Percentiles rank a stretch among this genome's conserved stretches.
Evolutionary conservation across 1,140 invertebrate species (phyloP).

Genomic region (Colletes latitarsis): DNA sequence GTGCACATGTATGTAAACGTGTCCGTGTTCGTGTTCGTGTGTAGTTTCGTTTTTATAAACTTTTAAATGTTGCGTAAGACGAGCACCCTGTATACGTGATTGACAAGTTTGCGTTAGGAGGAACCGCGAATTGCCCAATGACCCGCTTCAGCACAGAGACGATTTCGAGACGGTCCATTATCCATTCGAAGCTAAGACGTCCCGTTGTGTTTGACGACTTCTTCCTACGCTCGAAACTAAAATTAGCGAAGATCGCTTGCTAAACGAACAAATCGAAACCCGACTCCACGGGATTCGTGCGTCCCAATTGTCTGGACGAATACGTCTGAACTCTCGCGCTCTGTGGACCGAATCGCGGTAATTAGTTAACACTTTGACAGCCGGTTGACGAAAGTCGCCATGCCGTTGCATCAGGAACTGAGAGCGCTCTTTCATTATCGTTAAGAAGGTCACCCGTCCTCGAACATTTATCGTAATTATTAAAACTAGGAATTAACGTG

Average conservation of each 20-base stretch:
- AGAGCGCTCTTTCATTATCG: conserved; percentile 30
- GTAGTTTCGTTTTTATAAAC: conserved; percentile 48
- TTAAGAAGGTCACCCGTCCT: conserved; percentile 38
- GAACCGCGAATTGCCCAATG: conserved; percentile 42
- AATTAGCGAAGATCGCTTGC: background rate
- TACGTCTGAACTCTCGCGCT: background rate
- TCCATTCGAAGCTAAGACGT: conserved; percentile 1
- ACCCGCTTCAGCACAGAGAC: background rate
- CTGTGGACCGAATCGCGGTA: conserved; percentile 18
- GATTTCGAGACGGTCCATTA: background rate
- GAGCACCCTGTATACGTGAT: conserved; percentile 66
- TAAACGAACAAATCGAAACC: background rate
- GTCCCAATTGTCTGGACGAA: conserved; percentile 4
- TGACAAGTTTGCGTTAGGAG: conserved; percentile 62
- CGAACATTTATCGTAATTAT: conserved; percentile 37
- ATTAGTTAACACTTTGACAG: conserved; percentile 43
- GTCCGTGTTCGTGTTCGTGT: conserved; percentile 13
- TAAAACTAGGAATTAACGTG: conserved; percentile 33
- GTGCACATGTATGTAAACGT: background rate
- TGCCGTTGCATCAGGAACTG: conserved; percentile 46
- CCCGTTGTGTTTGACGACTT: background rate
- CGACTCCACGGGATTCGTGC: background rate
- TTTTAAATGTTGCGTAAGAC: conserved; percentile 60
- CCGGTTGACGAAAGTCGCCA: conserved; percentile 36
- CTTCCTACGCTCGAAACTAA: background rate